These are phyloP conservation scores for Trachurus trachurus DNA, from an alignment of 2,797 vertebrate species.

Conservation along the genomic window DNA sequence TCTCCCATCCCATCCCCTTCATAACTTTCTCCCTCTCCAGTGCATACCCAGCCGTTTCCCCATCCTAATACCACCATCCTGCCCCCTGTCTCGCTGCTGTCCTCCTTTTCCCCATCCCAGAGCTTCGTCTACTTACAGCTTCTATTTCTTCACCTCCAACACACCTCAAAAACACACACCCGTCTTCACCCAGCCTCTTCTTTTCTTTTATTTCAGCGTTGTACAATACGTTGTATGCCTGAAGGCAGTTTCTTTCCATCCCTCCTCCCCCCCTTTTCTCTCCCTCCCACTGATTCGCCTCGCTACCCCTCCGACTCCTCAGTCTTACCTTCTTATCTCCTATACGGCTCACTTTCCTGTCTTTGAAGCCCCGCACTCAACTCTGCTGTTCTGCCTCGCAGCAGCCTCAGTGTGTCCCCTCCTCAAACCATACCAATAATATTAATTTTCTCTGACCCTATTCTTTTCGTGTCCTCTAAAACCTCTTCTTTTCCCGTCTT, in stretches of 20 bases:
- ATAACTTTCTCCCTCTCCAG: slow-evolving; percentile 25
- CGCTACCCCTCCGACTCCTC: slow-evolving; percentile 16
- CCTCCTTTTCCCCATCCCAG: slow-evolving; percentile 16
- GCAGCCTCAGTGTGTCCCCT: slow-evolving; percentile 30
- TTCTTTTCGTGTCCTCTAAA: slow-evolving; percentile 43
- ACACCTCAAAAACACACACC: not conserved
- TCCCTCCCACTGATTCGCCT: slow-evolving; percentile 20
- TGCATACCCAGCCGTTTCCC: slow-evolving; percentile 32
- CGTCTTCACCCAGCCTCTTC: not conserved
- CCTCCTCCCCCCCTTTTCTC: not conserved
- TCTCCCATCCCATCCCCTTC: slow-evolving; percentile 26
- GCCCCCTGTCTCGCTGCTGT: not conserved
- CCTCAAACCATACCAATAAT: slow-evolving; percentile 36
- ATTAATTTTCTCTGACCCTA: slow-evolving; percentile 44
- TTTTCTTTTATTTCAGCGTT: not conserved
- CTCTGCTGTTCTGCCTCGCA: slow-evolving; percentile 36
- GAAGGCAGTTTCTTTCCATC: slow-evolving; percentile 27
- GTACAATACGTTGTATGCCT: slow-evolving; percentile 28
- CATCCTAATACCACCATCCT: slow-evolving; percentile 7
- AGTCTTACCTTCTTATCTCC: slow-evolving; percentile 47
- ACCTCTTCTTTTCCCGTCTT: not conserved
- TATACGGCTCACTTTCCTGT: slow-evolving; percentile 29
- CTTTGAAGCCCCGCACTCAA: slow-evolving; percentile 43
- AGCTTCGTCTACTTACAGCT: not conserved
- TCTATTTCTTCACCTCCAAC: not conserved